These are phyloP conservation scores for Sinocyclocheilus anophthalmus DNA, from an alignment of 2,113 vertebrate genomes.

Conservation along the genomic window DNA sequence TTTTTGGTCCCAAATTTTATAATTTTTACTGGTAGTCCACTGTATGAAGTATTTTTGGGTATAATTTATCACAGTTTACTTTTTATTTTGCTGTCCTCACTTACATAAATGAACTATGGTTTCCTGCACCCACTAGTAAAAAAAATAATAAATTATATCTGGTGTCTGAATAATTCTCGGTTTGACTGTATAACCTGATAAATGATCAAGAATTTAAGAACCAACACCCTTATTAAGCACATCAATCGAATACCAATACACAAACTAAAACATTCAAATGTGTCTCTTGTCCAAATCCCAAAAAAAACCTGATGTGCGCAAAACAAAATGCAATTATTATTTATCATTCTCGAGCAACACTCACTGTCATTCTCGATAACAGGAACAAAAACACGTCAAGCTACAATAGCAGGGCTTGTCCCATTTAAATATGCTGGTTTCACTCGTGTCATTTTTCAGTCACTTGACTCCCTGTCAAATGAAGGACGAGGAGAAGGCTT, in stretches of 20 bases:
- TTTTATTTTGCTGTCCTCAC: too few relatives aligned
- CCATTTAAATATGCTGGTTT: conserved; percentile 47
- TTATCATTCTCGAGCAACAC: conserved; percentile 30
- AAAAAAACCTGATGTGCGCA: neutral
- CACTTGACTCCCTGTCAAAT: conserved; percentile 71
- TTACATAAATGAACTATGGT: too few relatives aligned
- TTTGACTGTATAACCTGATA: too few relatives aligned
- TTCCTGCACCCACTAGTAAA: too few relatives aligned
- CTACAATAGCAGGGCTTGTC: conserved; percentile 30
- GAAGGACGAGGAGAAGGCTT: conserved; percentile 67
- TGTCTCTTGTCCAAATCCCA: neutral
- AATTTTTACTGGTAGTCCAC: too few relatives aligned
- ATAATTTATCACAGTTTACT: too few relatives aligned
- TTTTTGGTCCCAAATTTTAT: too few relatives aligned
- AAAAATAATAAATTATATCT: too few relatives aligned
- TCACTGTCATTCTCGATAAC: conserved; percentile 41
- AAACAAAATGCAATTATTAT: conserved; percentile 21
- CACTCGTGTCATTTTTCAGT: conserved; percentile 46
- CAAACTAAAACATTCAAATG: neutral
- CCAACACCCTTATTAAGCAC: neutral
- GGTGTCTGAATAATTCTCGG: too few relatives aligned
- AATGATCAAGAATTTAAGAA: neutral
- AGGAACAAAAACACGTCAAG: neutral
- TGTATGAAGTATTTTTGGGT: too few relatives aligned
- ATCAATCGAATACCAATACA: neutral